Evolutionary conservation across 2,888 invertebrate genomes (phyloP).

Genomic region (Bhutanitis thaidina): DNA sequence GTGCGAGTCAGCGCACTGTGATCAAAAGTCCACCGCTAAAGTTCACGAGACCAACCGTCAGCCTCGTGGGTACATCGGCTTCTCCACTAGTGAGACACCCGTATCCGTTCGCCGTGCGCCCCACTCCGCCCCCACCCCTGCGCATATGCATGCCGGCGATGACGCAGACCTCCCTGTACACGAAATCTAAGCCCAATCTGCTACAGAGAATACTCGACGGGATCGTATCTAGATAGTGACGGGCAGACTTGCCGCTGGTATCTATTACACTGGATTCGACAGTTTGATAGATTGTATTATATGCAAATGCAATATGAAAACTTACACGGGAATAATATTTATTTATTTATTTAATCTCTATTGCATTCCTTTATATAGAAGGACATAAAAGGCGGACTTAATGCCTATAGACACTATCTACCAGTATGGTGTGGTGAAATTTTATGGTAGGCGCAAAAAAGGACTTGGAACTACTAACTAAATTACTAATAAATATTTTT

Average conservation of each 20-base stretch:
- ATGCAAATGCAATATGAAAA: no score
- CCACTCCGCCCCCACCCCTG: constrained; percentile 40
- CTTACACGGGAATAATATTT: no score
- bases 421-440: no score
- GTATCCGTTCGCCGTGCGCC: constrained; percentile 60
- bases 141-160: constrained; percentile 57
- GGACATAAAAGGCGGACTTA: no score
- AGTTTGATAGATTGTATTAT: no score
- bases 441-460: no score
- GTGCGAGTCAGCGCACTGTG: constrained; percentile 52
- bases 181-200: constrained; percentile 48
- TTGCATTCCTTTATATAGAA: no score
- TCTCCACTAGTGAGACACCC: constrained; percentile 59
- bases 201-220: constrained; percentile 57
- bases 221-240: constrained; percentile 45
- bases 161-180: constrained; percentile 34
- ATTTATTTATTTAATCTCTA: no score
- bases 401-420: no score
- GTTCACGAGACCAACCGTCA: constrained; percentile 46
- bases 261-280: no score
- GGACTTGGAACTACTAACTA: no score
- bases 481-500: no score
- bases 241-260: neutral
- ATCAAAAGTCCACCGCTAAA: constrained; percentile 47
- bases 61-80: constrained; percentile 57